Evolutionary conservation across 2,113 vertebrate species (phyloP).

Genomic region (Panurus biarmicus): DNA sequence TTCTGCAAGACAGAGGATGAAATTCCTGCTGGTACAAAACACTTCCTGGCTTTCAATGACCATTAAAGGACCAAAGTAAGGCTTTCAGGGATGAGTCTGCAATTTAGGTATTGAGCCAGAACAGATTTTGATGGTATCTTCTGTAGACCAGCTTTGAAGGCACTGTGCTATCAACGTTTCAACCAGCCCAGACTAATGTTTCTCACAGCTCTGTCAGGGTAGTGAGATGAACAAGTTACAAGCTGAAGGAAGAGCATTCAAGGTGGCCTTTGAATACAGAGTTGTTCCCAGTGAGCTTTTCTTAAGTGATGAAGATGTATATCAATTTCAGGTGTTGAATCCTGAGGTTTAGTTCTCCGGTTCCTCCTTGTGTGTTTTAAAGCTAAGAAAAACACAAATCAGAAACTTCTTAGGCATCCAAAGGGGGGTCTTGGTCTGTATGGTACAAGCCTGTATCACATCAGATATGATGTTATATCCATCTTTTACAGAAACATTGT

Average conservation of each 20-base stretch:
- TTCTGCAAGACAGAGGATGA: background rate
- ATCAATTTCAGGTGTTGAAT: background rate
- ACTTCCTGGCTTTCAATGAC: background rate
- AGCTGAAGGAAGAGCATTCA: background rate
- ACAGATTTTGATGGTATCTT: background rate
- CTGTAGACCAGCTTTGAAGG: background rate
- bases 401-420: background rate
- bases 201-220: background rate
- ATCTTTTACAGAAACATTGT: background rate
- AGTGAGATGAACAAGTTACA: background rate
- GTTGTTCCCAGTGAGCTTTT: background rate
- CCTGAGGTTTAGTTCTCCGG: background rate
- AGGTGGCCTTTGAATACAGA: background rate
- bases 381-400: background rate
- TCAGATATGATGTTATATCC: background rate
- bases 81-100: background rate
- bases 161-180: background rate
- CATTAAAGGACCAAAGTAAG: background rate
- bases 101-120: background rate
- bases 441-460: background rate
- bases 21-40: background rate
- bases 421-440: background rate
- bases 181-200: background rate
- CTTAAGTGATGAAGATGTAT: background rate
- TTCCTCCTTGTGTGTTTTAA: background rate